Evolutionary conservation across 2,797 vertebrate species (phyloP), one percentile per base, ranked within the genome.

Genomic region (Vespertilio murinus): DNA sequence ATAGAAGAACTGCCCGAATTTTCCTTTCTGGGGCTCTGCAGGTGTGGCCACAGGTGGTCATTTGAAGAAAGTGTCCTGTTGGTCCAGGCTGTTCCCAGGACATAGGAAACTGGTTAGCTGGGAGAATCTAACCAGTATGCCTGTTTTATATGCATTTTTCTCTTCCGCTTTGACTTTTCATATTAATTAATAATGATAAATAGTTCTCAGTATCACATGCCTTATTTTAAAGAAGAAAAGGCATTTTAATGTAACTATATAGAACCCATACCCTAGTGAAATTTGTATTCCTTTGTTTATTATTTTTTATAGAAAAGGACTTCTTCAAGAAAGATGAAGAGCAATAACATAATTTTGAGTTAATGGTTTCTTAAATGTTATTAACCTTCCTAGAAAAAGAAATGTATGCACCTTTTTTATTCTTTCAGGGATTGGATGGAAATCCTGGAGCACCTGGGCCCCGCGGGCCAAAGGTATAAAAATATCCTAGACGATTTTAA

Each of bases 391-490:
- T 73, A 65, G 8, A 61, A 75, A 95, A 86, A 82, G 3, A 83
- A 59, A 59, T 64, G 3, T 33, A 47, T 25, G 83, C 5, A 86
- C 4, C 2, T 40, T 64, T 56, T 18, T 65, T 54, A 49, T 73
- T 47, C 35, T 96, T 97, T 89, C 96, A 99, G 99, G 99, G 98
- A n/a, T 98, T 98, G 33, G 97, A 96, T 96, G 98, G 98, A 20
- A 96, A 96, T 93, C 97, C 98, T 96, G 98, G 98, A 92, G 95
- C 93, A 75, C 98, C 99, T 96, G 99, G 99, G 59, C 99, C 99
- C 90, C 98, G 99, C 0, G 99, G 99, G 35, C 99, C 99, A 93
- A 99, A 99, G 99, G 99, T 99, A 98, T 47, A 96, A 33, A 86
- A 84, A 89, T 92, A 83, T 23, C 4, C 28, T 4, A 12, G 3